These are phyloP conservation scores for Conistra vaccinii DNA, from an alignment of 2,888 invertebrate species.

Conservation along the genomic window DNA sequence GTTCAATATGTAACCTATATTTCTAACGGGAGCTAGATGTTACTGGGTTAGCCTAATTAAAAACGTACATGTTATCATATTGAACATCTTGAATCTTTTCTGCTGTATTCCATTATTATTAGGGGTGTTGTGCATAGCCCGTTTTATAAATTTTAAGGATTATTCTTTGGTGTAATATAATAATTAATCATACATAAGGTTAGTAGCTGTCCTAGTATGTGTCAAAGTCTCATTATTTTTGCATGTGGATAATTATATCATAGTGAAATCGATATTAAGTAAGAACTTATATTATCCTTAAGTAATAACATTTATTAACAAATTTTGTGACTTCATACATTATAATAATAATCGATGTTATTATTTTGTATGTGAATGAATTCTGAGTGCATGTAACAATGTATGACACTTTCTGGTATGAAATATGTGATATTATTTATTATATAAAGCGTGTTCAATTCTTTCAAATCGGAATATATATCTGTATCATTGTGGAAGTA, in stretches of 20 bases:
- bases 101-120: constrained; percentile 69
- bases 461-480: constrained; percentile 40
- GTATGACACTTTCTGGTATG: constrained; percentile 54
- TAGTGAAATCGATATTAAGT: constrained; percentile 26
- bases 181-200: constrained; percentile 34
- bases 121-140: constrained; percentile 51
- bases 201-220: constrained; percentile 37
- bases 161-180: constrained; percentile 34
- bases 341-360: constrained; percentile 44
- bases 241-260: constrained; percentile 26
- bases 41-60: background rate
- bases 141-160: constrained; percentile 28
- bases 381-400: constrained; percentile 51
- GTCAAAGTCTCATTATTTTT: constrained; percentile 30
- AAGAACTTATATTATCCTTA: constrained; percentile 28
- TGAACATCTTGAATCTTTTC: constrained; percentile 34
- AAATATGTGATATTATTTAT: constrained; percentile 68
- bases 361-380: constrained; percentile 55
- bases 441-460: constrained; percentile 47
- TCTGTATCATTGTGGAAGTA: constrained; percentile 63
- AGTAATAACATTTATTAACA: constrained; percentile 44
- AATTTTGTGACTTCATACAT: constrained; percentile 59
- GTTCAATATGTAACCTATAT: constrained; percentile 10
- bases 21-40: constrained; percentile 4
- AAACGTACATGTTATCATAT: constrained; percentile 5